These are phyloP conservation scores for Rissa tridactyla DNA, from an alignment of 2,113 vertebrate species.

Conservation along the genomic window DNA sequence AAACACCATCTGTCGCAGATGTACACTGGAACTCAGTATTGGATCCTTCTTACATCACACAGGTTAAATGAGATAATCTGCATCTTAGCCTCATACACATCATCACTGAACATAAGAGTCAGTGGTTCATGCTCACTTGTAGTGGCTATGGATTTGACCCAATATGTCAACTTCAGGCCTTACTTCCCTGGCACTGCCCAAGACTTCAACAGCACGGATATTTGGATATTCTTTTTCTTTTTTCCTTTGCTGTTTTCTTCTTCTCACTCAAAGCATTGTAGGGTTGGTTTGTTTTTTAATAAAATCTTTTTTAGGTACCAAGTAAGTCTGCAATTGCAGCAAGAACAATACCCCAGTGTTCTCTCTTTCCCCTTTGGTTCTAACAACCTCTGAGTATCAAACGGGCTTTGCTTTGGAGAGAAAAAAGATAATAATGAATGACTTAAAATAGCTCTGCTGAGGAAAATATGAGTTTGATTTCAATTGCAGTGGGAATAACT, in stretches of 20 bases:
- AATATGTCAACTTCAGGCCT: background rate
- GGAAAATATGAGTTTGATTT: slow-evolving; percentile 67
- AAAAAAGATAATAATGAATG: slow-evolving; percentile 62
- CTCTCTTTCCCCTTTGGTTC: slow-evolving; percentile 47
- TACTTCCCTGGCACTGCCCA: background rate
- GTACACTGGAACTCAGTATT: background rate
- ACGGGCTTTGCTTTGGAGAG: slow-evolving; percentile 46
- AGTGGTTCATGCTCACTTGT: background rate
- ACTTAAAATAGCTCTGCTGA: slow-evolving; percentile 68
- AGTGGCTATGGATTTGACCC: background rate
- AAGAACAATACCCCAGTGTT: slow-evolving; percentile 53
- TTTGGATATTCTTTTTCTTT: background rate
- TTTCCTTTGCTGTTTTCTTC: background rate
- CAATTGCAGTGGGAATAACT: slow-evolving; percentile 41
- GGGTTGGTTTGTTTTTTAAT: background rate
- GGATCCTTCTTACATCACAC: background rate
- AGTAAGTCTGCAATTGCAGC: slow-evolving; percentile 42
- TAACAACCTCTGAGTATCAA: slow-evolving; percentile 47
- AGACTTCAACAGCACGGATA: background rate
- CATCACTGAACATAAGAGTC: background rate
- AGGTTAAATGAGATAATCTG: background rate
- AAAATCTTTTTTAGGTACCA: slow-evolving; percentile 52
- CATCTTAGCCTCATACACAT: accelerated
- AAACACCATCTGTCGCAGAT: background rate
- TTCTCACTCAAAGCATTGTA: background rate